phyloP scores from a whole-genome alignment of 2,113 vertebrate species.

The Pogonocichla stellata region DNA sequence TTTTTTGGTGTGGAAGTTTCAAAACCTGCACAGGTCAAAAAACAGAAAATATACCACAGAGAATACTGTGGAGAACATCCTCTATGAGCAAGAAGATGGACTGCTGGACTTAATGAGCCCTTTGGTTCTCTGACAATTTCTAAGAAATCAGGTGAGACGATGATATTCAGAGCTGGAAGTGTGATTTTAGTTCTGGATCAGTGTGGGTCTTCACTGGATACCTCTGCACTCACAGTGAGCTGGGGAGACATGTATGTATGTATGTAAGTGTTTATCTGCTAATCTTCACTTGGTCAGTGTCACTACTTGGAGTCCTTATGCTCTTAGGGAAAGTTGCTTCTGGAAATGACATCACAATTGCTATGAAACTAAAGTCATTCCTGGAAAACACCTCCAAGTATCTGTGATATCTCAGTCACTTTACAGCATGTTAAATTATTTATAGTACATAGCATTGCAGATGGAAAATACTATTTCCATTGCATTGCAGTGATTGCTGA shows the following conservation, averaged over 20 bases:
- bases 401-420: background rate
- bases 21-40: background rate
- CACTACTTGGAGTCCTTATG: background rate
- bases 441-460: background rate
- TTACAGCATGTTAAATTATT: background rate
- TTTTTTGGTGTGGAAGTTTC: background rate
- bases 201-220: background rate
- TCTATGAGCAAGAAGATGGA: background rate
- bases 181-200: background rate
- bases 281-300: background rate
- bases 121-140: background rate
- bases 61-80: background rate
- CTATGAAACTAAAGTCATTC: background rate
- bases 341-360: background rate
- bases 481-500: background rate
- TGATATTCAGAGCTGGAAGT: background rate
- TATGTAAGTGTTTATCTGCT: background rate
- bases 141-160: background rate
- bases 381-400: background rate
- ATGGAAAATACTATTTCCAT: background rate
- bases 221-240: background rate
- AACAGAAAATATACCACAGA: background rate
- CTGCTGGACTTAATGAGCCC: background rate
- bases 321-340: background rate
- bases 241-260: rapidly evolving